Evolutionary conservation across 2,113 vertebrate species (phyloP).

Genomic region (Galbula dea): DNA sequence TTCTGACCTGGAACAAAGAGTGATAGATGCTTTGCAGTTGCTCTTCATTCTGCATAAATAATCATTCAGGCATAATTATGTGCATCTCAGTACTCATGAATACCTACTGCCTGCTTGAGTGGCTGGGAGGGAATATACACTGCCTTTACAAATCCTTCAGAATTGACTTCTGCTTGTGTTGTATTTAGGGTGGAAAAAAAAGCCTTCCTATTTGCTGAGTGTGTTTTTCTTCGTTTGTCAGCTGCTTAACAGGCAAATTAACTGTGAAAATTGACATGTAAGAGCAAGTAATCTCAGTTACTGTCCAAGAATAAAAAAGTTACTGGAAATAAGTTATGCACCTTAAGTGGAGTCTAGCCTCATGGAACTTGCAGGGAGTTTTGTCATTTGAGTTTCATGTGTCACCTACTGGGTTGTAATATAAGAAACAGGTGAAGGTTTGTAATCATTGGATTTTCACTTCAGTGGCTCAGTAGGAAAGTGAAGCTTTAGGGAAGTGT

Average conservation of each 20-base stretch:
- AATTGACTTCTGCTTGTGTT: background rate
- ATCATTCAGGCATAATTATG: slow-evolving; percentile 20
- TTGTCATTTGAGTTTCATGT: background rate
- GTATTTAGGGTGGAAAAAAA: background rate
- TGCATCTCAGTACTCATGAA: background rate
- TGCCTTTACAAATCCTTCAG: background rate
- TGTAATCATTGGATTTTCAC: background rate
- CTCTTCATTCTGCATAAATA: slow-evolving; percentile 22
- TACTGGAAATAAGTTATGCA: background rate
- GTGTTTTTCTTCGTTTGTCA: background rate
- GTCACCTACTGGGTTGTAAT: background rate
- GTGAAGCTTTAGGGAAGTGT: background rate
- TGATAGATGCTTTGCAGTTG: slow-evolving; percentile 28
- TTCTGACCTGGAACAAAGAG: slow-evolving; percentile 43
- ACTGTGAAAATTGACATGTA: background rate
- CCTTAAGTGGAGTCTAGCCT: background rate
- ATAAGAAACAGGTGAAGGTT: background rate
- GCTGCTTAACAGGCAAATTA: background rate
- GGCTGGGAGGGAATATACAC: background rate
- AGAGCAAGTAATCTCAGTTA: background rate
- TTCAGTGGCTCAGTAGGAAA: background rate
- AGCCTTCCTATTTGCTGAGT: background rate
- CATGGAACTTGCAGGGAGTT: background rate
- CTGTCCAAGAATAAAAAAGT: background rate
- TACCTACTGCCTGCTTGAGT: slow-evolving; percentile 8